A percentile compares a stretch with the other conserved stretches of the same genome.
Evolutionary conservation across 2,797 vertebrate genomes (phyloP).

Genomic region (Sternarchorhynchus goeldii): DNA sequence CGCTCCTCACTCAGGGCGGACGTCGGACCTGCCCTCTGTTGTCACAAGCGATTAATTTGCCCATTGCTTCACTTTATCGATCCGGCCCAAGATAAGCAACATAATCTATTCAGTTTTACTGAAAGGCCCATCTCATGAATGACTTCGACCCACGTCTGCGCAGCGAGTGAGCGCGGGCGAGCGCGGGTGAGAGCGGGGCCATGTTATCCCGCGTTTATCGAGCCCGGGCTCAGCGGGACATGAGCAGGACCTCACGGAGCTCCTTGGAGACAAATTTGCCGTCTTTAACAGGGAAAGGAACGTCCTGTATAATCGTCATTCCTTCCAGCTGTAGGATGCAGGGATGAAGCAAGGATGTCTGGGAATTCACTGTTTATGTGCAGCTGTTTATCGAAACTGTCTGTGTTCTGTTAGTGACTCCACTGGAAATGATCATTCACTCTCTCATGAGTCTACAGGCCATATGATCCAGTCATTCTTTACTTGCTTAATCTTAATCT

Average conservation of each 20-base stretch:
- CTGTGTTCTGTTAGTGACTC: not conserved
- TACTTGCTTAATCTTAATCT: not conserved
- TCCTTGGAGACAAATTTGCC: constrained; percentile 49
- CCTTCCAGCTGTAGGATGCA: constrained; percentile 8
- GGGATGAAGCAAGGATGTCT: not conserved
- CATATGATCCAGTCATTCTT: not conserved
- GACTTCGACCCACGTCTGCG: constrained; percentile 58
- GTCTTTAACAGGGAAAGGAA: constrained; percentile 49
- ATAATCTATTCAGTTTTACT: constrained; percentile 76
- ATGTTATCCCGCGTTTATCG: not conserved
- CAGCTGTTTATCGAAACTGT: not conserved
- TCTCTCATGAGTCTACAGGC: not conserved
- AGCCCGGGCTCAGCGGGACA: constrained; percentile 6
- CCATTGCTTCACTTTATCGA: constrained; percentile 77
- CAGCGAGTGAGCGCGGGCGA: constrained; percentile 23
- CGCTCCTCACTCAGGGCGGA: constrained; percentile 28
- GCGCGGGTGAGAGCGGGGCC: constrained; percentile 25
- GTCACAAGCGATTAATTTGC: constrained; percentile 79
- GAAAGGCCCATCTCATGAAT: constrained; percentile 62
- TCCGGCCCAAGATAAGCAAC: constrained; percentile 69
- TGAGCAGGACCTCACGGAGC: constrained; percentile 41
- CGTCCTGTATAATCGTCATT: constrained; percentile 23
- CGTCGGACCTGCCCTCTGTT: constrained; percentile 63
- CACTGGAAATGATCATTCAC: no score
- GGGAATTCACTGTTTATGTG: not conserved